phyloP scores from a whole-genome alignment of 2,888 invertebrate species.

The Cosmia pyralina region DNA sequence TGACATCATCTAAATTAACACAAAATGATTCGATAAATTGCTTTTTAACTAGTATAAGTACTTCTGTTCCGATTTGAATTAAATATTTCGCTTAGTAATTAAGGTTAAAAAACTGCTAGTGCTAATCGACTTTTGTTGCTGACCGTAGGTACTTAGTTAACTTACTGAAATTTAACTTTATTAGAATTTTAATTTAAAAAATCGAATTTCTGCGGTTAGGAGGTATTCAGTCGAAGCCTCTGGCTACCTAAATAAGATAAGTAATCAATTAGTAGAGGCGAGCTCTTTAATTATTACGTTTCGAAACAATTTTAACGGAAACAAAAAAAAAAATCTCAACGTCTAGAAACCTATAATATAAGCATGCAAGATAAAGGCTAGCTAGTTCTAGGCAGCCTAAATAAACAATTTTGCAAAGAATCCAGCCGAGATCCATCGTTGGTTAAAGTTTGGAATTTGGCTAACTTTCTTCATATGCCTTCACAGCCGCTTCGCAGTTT shows the following conservation, averaged over 20 bases:
- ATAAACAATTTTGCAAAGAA: constrained; percentile 68
- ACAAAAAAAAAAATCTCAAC: background rate
- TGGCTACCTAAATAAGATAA: background rate
- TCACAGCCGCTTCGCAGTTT: constrained; percentile 68
- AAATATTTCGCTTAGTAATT: too few species aligned
- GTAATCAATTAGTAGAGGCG: background rate
- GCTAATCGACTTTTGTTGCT: too few species aligned
- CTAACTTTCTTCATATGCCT: constrained; percentile 81
- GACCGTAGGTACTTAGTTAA: too few species aligned
- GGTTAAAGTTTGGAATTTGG: constrained; percentile 71
- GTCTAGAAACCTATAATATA: background rate
- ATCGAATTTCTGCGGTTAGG: background rate
- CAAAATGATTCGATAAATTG: too few species aligned
- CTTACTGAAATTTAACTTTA: too few species aligned
- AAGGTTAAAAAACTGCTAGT: too few species aligned
- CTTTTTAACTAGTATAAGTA: too few species aligned
- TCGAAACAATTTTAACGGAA: background rate
- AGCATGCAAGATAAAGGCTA: background rate
- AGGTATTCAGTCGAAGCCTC: background rate
- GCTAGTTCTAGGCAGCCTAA: background rate
- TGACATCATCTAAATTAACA: too few species aligned
- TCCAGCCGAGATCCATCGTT: constrained; percentile 67
- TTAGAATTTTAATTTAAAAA: too few species aligned
- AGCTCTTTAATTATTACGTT: background rate
- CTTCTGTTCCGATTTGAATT: too few species aligned